Percentiles rank a stretch among this genome's conserved stretches.
These are phyloP conservation scores for Exocentrus adspersus DNA, from an alignment of 2,888 invertebrate species.

Conservation along the genomic window DNA sequence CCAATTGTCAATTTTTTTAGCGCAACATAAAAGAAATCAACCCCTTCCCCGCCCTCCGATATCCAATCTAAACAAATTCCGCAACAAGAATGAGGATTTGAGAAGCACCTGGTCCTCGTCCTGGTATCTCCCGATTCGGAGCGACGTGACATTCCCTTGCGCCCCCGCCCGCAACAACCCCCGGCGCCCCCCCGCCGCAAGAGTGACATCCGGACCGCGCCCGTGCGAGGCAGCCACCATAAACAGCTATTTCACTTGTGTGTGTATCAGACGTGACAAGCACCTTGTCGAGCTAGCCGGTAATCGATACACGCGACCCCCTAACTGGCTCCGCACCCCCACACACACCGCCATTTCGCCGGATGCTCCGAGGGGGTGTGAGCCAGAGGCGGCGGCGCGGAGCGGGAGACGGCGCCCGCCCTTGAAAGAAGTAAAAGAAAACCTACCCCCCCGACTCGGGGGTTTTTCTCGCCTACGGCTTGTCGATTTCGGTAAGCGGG, in stretches of 20 bases:
- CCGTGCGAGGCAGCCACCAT: slow-evolving; percentile 56
- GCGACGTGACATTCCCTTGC: slow-evolving; percentile 41
- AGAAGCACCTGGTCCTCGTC: too few relatives aligned
- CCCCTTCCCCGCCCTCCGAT: too few relatives aligned
- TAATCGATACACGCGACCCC: slow-evolving; percentile 60
- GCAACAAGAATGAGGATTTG: too few relatives aligned
- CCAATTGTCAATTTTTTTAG: too few relatives aligned
- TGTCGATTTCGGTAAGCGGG: too few relatives aligned
- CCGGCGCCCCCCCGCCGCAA: slow-evolving; percentile 22
- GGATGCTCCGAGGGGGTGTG: slow-evolving; percentile 48
- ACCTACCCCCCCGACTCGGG: too few relatives aligned
- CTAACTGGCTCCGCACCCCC: slow-evolving; percentile 24
- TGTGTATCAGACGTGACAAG: slow-evolving; percentile 63
- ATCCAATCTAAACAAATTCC: too few relatives aligned
- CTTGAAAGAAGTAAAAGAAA: background rate
- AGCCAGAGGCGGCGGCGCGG: background rate
- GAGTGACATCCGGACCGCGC: slow-evolving; percentile 42
- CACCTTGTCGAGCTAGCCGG: slow-evolving; percentile 61
- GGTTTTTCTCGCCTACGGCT: too few relatives aligned
- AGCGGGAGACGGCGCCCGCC: background rate
- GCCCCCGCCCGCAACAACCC: slow-evolving; percentile 33
- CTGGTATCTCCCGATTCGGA: too few relatives aligned
- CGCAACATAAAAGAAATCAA: too few relatives aligned
- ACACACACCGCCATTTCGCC: slow-evolving; percentile 41
- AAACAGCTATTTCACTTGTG: slow-evolving; percentile 62